Conservation (phyloP, 2,888 invertebrate genomes). For the Lycocerus yunnanus region DNA sequence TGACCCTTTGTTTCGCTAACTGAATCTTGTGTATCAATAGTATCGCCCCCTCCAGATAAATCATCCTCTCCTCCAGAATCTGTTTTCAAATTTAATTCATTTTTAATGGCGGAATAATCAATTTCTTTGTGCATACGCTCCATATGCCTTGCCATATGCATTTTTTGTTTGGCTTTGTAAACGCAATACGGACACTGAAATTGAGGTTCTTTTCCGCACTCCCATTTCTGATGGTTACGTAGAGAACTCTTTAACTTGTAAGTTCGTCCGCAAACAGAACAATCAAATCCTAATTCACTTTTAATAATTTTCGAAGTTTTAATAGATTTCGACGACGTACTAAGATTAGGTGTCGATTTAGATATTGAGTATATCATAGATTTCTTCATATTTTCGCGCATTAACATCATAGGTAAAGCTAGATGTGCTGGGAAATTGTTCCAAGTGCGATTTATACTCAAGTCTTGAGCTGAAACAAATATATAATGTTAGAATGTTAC, state of each 20-base stretch:
- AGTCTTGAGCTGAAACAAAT: slow-evolving; percentile 67
- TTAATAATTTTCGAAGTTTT: slow-evolving; percentile 42
- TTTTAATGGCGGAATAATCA: slow-evolving; percentile 50
- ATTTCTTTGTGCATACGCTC: slow-evolving; percentile 75
- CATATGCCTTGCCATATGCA: slow-evolving; percentile 83
- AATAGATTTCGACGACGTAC: slow-evolving; percentile 43
- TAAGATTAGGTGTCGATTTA: slow-evolving; percentile 35
- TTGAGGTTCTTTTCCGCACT: slow-evolving; percentile 83
- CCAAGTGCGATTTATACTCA: slow-evolving; percentile 71
- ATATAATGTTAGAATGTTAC: slow-evolving; percentile 33
- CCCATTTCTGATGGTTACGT: slow-evolving; percentile 84
- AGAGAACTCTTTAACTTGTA: slow-evolving; percentile 87
- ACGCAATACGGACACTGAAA: slow-evolving; percentile 83
- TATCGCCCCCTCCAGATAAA: background rate
- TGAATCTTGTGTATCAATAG: background rate
- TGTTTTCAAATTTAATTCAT: slow-evolving; percentile 43
- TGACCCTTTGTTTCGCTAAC: background rate
- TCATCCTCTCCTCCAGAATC: slow-evolving; percentile 3
- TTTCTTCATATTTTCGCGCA: slow-evolving; percentile 60
- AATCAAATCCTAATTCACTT: slow-evolving; percentile 66
- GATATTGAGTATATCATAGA: slow-evolving; percentile 49
- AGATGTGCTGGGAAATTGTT: slow-evolving; percentile 76
- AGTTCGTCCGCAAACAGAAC: slow-evolving; percentile 81
- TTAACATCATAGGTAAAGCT: slow-evolving; percentile 70
- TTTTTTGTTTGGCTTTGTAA: slow-evolving; percentile 83